These are phyloP conservation scores for Thera britannica DNA, from an alignment of 2,888 invertebrate species.

Conservation along the genomic window DNA sequence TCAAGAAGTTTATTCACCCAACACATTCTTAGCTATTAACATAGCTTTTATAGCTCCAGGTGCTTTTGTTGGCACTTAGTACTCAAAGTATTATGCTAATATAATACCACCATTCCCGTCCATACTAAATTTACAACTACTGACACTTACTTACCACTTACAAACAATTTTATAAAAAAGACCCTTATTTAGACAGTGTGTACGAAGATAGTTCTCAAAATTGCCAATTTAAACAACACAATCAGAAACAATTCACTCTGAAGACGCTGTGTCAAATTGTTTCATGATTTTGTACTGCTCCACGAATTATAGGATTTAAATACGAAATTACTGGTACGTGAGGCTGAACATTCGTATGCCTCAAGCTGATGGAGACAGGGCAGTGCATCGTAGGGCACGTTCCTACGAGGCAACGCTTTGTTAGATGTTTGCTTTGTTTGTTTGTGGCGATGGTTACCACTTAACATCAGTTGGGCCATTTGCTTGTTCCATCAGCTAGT, in stretches of 20 bases:
- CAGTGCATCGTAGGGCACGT: no score
- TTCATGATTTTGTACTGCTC: no score
- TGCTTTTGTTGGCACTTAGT: constrained; percentile 15
- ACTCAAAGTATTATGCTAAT: constrained; percentile 23
- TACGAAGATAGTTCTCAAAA: neutral
- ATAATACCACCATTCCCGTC: constrained; percentile 23
- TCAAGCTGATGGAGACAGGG: no score
- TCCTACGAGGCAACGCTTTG: no score
- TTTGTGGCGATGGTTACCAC: no score
- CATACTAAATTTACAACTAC: constrained; percentile 7
- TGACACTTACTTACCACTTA: neutral
- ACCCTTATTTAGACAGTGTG: neutral
- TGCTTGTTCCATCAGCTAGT: no score
- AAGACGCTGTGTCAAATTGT: neutral
- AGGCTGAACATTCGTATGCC: no score
- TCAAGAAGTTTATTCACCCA: constrained; percentile 5
- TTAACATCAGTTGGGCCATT: no score
- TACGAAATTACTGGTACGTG: no score
- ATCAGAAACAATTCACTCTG: neutral
- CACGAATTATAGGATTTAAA: no score
- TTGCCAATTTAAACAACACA: neutral
- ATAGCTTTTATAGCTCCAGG: constrained; percentile 17
- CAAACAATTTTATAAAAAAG: neutral
- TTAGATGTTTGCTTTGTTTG: no score
- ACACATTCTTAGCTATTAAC: constrained; percentile 15